Evolutionary conservation across 2,113 vertebrate genomes (phyloP), one percentile per base, ranked within the genome.

Genomic region (Ochotona princeps): DNA sequence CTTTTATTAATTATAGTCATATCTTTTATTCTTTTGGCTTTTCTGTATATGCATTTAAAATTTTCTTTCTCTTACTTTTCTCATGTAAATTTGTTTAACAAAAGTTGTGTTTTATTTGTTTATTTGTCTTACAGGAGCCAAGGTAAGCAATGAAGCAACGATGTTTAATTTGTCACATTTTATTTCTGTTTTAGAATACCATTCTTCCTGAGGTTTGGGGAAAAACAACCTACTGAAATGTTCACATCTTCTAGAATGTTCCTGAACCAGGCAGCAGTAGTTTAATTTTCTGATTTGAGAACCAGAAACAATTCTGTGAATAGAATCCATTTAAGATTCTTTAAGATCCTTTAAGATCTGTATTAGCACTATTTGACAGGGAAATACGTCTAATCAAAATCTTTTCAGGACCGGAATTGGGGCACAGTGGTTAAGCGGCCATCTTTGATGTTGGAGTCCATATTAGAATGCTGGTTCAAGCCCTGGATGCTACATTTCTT

Each of bases 111-210:
- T n/a, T n/a, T n/a, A n/a, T n/a, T n/a, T n/a, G n/a, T n/a, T n/a
- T n/a, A n/a, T n/a, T n/a, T n/a, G n/a, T 87, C 35, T 74, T 1
- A 12, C 18, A 90, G 61, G 11, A 92, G 20, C 5, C 49, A 94
- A 79, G 26, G 63, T 63, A 73, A 89, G 25, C 21, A 54, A 32
- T 13, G 72, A 13, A n/a, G n/a, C n/a, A n/a, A n/a, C n/a, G n/a
- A n/a, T 51, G 2, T 51, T 47, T 79, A 44, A 87, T 67, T 5
- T 47, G 8, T 30, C 47, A 35, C 44, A 12, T 60, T 90, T 83
- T 72, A 35, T 69, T 92, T 20, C 35, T 75, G 15, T 74, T 82
- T 92, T 74, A 79, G 74, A 93, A 73, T 83, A n/a, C 23, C 54
- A 0, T 51, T 67, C 1, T 11, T 17, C 10, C 5, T 26, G 2